phyloP scores from a whole-genome alignment of 1,140 invertebrate genomes.

The Limonius californicus region DNA sequence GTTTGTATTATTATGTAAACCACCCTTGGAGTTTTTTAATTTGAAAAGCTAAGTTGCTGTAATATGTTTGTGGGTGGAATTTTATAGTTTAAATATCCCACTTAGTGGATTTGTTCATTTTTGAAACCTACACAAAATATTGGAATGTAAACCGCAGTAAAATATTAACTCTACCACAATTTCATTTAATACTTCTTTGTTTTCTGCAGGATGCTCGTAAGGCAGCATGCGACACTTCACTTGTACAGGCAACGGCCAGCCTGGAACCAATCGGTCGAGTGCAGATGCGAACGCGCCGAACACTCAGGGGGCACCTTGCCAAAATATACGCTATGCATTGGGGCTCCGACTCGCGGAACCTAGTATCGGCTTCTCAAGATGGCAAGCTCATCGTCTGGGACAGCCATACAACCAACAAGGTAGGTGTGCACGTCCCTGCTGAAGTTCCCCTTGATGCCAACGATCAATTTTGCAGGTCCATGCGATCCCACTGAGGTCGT shows the following conservation, averaged over 20 bases:
- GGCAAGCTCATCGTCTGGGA: constrained; percentile 99
- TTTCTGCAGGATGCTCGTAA: constrained; percentile 88
- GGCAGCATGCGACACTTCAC: constrained; percentile 92
- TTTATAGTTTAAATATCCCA: too few species aligned
- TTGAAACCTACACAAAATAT: too few species aligned
- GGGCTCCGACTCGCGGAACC: constrained; percentile 94
- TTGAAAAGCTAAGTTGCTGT: too few species aligned
- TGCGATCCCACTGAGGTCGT: constrained; percentile 94
- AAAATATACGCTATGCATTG: constrained; percentile 99
- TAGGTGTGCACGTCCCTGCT: too few species aligned
- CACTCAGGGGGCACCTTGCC: constrained; percentile 92
- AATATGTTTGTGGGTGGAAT: too few species aligned
- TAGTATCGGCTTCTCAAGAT: constrained; percentile 94
- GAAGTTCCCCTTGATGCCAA: too few species aligned
- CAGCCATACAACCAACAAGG: constrained; percentile 97
- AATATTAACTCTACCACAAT: too few species aligned
- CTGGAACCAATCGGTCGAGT: constrained; percentile 95
- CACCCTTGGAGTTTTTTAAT: too few species aligned
- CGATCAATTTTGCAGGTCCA: constrained; percentile 73
- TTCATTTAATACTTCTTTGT: too few species aligned
- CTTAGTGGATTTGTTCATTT: too few species aligned
- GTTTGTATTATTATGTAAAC: too few species aligned
- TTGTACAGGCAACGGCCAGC: constrained; percentile 87
- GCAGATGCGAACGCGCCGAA: constrained; percentile 96
- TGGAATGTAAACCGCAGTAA: too few species aligned